A percentile compares a stretch with the other conserved stretches of the same genome.
Evolutionary conservation across 2,888 invertebrate species (phyloP).

Genomic region (Byasa hedistus): DNA sequence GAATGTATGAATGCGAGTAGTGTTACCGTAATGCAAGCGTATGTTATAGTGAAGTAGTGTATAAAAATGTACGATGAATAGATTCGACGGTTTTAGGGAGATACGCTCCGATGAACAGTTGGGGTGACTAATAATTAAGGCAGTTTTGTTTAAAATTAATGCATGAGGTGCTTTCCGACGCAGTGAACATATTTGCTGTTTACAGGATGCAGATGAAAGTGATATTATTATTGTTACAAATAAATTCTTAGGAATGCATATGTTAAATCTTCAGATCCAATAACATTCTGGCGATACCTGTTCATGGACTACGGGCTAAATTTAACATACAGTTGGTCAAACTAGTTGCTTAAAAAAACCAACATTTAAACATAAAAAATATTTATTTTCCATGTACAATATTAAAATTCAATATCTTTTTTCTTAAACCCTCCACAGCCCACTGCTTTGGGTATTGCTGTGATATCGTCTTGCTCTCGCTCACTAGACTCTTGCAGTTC

Average conservation of each 20-base stretch:
- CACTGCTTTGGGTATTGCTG: constrained; percentile 61
- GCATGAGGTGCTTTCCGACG: constrained; percentile 52
- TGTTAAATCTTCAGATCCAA: too few relatives aligned
- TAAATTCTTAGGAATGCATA: too few relatives aligned
- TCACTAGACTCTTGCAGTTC: constrained; percentile 84
- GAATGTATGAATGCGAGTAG: constrained; percentile 9
- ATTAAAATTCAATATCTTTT: constrained; percentile 83
- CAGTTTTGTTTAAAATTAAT: constrained; percentile 74
- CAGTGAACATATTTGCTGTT: constrained; percentile 25
- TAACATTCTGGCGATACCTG: too few relatives aligned
- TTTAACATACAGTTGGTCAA: too few relatives aligned
- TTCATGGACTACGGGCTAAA: too few relatives aligned
- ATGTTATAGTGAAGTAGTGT: constrained; percentile 55
- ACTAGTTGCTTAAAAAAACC: too few relatives aligned
- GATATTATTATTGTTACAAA: not conserved
- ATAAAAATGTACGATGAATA: constrained; percentile 67
- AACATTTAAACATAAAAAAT: not conserved
- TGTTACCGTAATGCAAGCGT: constrained; percentile 38
- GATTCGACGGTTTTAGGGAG: constrained; percentile 77
- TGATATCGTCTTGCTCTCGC: constrained; percentile 81
- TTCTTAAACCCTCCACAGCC: constrained; percentile 81
- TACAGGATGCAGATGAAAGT: constrained; percentile 33
- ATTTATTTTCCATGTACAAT: constrained; percentile 27
- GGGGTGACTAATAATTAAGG: constrained; percentile 80
- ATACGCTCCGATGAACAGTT: constrained; percentile 76